Evolutionary conservation across 2,113 vertebrate species (phyloP), one percentile per base, ranked within the genome.

Genomic region (Pampusana beccarii): DNA sequence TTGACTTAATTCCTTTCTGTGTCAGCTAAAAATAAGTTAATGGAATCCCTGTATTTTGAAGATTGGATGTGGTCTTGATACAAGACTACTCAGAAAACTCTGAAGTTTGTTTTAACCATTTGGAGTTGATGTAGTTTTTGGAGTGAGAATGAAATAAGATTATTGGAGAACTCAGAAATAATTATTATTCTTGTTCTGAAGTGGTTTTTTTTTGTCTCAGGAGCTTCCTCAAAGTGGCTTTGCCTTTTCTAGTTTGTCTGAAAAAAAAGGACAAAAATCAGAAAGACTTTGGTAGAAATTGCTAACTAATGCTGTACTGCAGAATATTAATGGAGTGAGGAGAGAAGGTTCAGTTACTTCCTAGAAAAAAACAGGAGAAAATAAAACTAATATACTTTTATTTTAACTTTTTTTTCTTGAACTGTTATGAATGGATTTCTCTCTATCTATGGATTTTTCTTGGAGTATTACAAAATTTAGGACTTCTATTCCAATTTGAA

Each of bases 381-480:
- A 54, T 21, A n/a, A 57, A 86, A 29, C 6, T 33, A 57, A 24
- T 40, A 58, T 18, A 13, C 6, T 58, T 87, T 9, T 11, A 6
- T 33, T 86, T 48, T 11, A 66, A 20, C 2, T 36, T 46, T 56
- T 73, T 61, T 28, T 9, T 42, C 33, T 72, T 80, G 29, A 38
- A n/a, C 42, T 88, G 31, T 58, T 85, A 8, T 71, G 23, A 87
- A 87, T 71, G 34, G 12, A 64, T 75, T 82, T 82, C 24, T 83
- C 70, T 65, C 44, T 36, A 15, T 46, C 28, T 53, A 13, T 44
- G 44, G 11, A 16, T 66, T 83, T 73, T 86, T 81, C 26, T 46
- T 51, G 29, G 23, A 80, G 10, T 1, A 0, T 56, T 82, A 51
- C 0, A 1, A 85, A 79, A 87, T 71, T n/a, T 46, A 67, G 16